These are phyloP conservation scores for Mizuhopecten yessoensis DNA, from an alignment of 1,140 invertebrate genomes.

Conservation along the genomic window DNA sequence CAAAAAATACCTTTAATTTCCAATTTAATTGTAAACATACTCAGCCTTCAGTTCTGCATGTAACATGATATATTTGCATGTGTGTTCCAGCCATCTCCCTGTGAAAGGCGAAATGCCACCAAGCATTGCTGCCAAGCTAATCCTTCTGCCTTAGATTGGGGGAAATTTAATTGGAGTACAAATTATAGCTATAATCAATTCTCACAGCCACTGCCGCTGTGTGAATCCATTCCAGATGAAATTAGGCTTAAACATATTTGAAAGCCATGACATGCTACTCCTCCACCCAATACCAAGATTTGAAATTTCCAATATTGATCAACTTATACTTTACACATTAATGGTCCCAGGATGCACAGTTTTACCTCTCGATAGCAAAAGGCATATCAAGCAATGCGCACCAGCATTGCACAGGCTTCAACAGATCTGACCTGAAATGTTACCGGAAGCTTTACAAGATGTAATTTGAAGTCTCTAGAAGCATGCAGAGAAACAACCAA, in stretches of 20 bases:
- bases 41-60: not conserved
- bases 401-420: not conserved
- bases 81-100: not conserved
- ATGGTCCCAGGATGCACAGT: not conserved
- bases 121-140: not conserved
- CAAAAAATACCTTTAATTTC: not conserved
- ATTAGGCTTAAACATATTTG: not conserved
- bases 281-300: not conserved
- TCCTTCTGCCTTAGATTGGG: not conserved
- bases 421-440: no score
- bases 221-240: not conserved
- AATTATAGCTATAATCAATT: conserved; percentile 4
- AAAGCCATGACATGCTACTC: not conserved
- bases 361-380: not conserved
- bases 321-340: not conserved
- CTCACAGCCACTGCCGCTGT: not conserved
- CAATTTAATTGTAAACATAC: conserved; percentile 11
- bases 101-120: not conserved
- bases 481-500: not conserved
- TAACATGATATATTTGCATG: conserved; percentile 9
- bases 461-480: not conserved
- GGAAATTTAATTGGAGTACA: conserved; percentile 12
- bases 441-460: not conserved
- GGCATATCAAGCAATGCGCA: not conserved
- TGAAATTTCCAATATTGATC: not conserved